Evolutionary conservation across 2,888 invertebrate species (phyloP), one percentile per base, ranked within the genome.

Genomic region (Drosophila emarginata): DNA sequence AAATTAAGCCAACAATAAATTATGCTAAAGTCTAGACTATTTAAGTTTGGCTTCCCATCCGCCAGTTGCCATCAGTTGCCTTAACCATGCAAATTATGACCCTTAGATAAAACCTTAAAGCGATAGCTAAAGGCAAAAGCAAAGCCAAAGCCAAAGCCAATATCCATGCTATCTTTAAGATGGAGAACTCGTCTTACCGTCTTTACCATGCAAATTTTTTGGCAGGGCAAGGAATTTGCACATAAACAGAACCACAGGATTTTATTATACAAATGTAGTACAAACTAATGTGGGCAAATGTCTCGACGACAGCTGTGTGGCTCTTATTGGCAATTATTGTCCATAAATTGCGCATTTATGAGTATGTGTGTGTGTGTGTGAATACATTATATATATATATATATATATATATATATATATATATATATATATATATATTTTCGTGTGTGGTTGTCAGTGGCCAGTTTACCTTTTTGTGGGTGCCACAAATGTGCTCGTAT

Each of bases 321-420:
- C 76, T 82, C 82, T 84, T 84, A 84, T 84, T 89, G 89, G 76
- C 89, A 89, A 89, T 89, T 89, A 89, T 89, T 88, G 78, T 80
- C 79, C 78, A 87, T 88, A 89, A 89, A 89, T 89, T 85, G 89
- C 84, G 74, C 79, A 84, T 80, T 83, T 87, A 78, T 73, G 76
- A 72, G 74, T 23, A 40, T 54, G 50, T 57, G 28, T 53, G 57
- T 53, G 28, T 18, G 21, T 54, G 51, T 39, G 32, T 56, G 26
- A 2, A 45, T 32, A 32, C 7, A 51, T 32, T 12, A 36, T 28
- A n/a, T 52, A 36, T 50, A 15, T 40, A 2, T n/a, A 7, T 40
- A 15, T 18, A 11, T 21, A 21, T 12, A 4, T 9, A n/a, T n/a
- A n/a, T n/a, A n/a, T n/a, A n/a, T n/a, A n/a, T 12, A 36, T 28